Evolutionary conservation across 2,888 invertebrate genomes (phyloP), one percentile per base, ranked within the genome.

Genomic region (Zaprionus bogoriensis): DNA sequence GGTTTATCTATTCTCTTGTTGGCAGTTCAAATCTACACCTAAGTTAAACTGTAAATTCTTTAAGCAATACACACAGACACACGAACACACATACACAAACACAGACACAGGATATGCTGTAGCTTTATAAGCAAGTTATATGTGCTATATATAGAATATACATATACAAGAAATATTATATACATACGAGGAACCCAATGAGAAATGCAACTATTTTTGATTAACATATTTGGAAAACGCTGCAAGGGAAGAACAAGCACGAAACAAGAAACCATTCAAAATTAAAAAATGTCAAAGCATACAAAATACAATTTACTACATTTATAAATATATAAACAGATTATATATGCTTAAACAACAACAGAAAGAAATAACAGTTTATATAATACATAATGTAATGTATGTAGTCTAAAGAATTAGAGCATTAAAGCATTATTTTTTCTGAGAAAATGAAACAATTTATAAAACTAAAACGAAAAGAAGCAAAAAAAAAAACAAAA

Each of bases 401-500:
- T 70, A 67, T 57, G 72, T 76, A 72, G 73, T 67, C 63, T 30
- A 62, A 74, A 50, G 30, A 50, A 42, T 54, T 69, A 69, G 74
- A 60, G 23, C 59, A 74, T 74, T 74, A 69, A 71, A 39, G 19
- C 27, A 65, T 80, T 85, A 61, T 83, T 85, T 78, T 81, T 81
- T 86, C 84, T 83, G 84, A 83, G 81, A 83, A 81, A 81, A 81
- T 80, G 66, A 74, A 79, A 65, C 54, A 55, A 71, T 69, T 76
- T 82, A 73, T 78, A 79, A 68, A 70, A 42, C 48, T 61, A 74
- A 55, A 44, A 66, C 32, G 17, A 61, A 58, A 46, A 52, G 52
- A 46, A 57, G 63, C 54, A 50, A 59, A 53, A 52, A 45, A 36
- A 45, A 54, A 30, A 52, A 28, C n/a, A n/a, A 46, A 57, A 65